phyloP scores from a whole-genome alignment of 2,888 invertebrate genomes.

The Diplazon laetatorius region DNA sequence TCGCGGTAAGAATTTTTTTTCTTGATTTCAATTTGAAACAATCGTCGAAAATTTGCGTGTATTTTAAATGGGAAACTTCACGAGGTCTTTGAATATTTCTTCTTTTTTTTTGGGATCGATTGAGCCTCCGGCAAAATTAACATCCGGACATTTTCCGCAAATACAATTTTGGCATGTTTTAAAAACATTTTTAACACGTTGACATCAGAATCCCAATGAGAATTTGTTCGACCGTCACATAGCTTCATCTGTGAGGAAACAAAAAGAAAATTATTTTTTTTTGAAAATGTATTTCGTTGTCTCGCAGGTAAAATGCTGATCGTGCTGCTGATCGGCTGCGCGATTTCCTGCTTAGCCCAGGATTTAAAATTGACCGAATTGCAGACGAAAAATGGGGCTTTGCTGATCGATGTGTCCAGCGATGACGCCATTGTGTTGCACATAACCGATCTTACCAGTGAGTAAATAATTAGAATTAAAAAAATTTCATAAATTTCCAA shows the following conservation, averaged over 20 bases:
- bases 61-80: no score
- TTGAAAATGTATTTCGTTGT: background rate
- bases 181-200: no score
- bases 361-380: constrained; percentile 10
- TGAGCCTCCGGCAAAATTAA: no score
- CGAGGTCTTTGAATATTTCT: no score
- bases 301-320: constrained; percentile 42
- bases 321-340: constrained; percentile 17
- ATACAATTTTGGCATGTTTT: no score
- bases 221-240: no score
- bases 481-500: background rate
- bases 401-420: background rate
- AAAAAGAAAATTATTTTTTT: no score
- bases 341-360: constrained; percentile 13
- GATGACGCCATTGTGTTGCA: background rate
- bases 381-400: background rate
- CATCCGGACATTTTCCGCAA: no score
- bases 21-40: background rate
- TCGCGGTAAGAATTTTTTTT: background rate
- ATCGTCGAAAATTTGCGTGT: no score
- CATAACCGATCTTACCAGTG: background rate
- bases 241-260: no score
- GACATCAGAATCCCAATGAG: no score
- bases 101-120: no score
- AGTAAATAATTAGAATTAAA: background rate